Evolutionary conservation across 2,113 vertebrate species (phyloP), one percentile per base, ranked within the genome.

Genomic region (Panthera uncia): DNA sequence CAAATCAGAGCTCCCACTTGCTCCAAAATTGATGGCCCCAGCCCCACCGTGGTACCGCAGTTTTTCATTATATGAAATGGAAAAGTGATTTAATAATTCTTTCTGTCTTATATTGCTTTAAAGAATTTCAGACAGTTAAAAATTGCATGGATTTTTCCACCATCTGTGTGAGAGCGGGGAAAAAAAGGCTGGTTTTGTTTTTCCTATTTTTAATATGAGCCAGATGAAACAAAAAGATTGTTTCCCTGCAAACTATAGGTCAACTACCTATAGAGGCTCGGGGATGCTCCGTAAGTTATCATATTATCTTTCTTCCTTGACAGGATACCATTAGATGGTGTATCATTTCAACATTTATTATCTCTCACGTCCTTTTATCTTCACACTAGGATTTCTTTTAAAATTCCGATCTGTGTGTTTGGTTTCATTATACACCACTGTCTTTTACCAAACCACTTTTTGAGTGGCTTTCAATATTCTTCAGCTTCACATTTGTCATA

Each of bases 261-360:
- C 99, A 99, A 99, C 99, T 99, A 99, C 99, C 99, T 99, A 99
- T 96, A 98, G 98, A 99, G 98, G 98, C 98, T 99, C 98, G 97
- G 98, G 98, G 99, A 99, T 99, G 99, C 98, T 98, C 99, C 98
- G 98, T 99, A 99, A 99, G 99, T 99, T 99, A 99, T 99, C 99
- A 99, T 99, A 99, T 99, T 99, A 99, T 99, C 99, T 99, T 99
- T 99, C 99, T 99, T 98, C 98, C 98, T 99, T 99, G 99, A 99
- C 99, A 99, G 99, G 98, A 98, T 99, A 98, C 99, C 99, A 99
- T 99, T 99, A 99, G 99, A 99, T 98, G 98, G 99, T 99, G 98
- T 99, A 99, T 99, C 98, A 99, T 99, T 99, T 99, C 99, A 99
- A 98, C 99, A 99, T 98, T 99, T 99, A 99, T 99, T 99, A 98